Base-by-base conservation (phyloP, 2,888 invertebrate species). In the Amiota mariae region DNA sequence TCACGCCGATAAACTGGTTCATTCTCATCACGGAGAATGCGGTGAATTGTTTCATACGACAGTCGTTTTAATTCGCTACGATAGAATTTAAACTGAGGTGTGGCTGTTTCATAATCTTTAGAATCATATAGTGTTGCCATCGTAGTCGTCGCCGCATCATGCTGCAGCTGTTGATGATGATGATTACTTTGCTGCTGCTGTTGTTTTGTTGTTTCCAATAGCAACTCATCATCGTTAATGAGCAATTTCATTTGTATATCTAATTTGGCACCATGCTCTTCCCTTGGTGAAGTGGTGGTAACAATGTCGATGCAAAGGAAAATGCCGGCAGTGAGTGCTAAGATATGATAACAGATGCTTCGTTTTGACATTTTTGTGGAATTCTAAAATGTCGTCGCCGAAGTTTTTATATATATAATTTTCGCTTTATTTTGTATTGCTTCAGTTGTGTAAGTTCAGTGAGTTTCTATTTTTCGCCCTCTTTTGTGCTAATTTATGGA, bases 1-100 rank as follows among this genome's bases (percentile, higher is more conserved):
- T 78, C 79, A 12, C 81, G 78, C 3, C 87, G 81, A 72, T 85
- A 87, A 73, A 82, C 82, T n/a, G 88, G 85, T 54, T 87, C 90
- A 72, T 89, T 85, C 70, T 89, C 89, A 73, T 89, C 89, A 66
- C 89, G 81, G 54, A 89, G 75, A 75, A 89, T 88, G 57, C 89
- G 86, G 61, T 89, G 90, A 73, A 89, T 88, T 13, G 86, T 88
- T 56, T 87, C 88, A 59, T 86, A 87, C 36, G 87, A 86, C 15
- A 90, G 83, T 64, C 88, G 80, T 47, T 86, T 80, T 67, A 82
- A 48, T 68, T 85, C 82, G 71, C 81, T 81, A 73, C 82, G 80
- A 75, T 84, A 84, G 54, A 81, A 71, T 20, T 80, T 80, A 49
- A 84, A 80, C 73, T 79, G 83, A 57, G 80, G 77, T 70, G 87